phyloP scores from a whole-genome alignment of 2,113 vertebrate genomes.

The Sterna hirundo region DNA sequence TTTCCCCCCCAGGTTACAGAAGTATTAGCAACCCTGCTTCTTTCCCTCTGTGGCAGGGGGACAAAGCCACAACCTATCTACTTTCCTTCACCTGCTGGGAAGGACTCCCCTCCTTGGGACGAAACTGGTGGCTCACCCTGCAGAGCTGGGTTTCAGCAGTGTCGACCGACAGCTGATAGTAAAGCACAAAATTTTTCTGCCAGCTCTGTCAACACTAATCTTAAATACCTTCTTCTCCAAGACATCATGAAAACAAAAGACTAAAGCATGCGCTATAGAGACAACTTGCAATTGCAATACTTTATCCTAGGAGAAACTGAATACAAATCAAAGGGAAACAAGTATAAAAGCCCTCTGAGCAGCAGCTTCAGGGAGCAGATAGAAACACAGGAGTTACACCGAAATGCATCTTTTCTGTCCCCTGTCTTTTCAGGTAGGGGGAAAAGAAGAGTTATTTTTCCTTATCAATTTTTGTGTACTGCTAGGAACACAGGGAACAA shows the following conservation, averaged over 20 bases:
- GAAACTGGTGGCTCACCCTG: not conserved
- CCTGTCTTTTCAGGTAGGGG: not conserved
- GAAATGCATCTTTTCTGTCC: not conserved
- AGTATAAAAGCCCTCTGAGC: not conserved
- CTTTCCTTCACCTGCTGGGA: not conserved
- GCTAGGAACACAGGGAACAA: not conserved
- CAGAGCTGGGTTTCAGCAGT: not conserved
- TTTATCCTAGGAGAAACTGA: not conserved
- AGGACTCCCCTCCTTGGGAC: not conserved
- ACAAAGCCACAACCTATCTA: not conserved
- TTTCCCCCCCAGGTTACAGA: not conserved
- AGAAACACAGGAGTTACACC: not conserved
- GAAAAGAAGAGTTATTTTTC: not conserved
- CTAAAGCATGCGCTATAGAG: not conserved
- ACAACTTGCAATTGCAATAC: not conserved
- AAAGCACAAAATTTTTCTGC: not conserved
- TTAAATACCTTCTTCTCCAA: not conserved
- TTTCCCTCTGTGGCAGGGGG: not conserved
- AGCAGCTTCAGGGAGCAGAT: not conserved
- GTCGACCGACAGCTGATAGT: rapidly evolving
- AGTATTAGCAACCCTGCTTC: not conserved
- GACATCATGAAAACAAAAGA: not conserved
- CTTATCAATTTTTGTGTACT: not conserved
- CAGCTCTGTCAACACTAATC: not conserved
- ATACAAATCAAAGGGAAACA: not conserved